These are phyloP conservation scores for Ganaspis sp. DNA, from an alignment of 1,140 invertebrate species.

Conservation along the genomic window DNA sequence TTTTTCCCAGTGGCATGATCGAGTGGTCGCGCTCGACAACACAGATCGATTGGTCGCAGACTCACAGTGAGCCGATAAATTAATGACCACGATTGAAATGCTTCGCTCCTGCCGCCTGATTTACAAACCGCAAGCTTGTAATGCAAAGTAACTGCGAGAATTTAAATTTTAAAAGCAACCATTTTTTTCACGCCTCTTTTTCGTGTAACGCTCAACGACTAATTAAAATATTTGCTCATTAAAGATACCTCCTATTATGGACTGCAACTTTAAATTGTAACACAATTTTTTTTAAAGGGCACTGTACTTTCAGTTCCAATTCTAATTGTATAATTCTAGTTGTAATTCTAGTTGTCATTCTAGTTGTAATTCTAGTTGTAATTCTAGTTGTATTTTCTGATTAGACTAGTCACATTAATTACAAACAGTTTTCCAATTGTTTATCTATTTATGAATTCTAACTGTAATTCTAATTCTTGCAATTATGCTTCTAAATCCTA, in stretches of 20 bases:
- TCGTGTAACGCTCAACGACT: conserved; percentile 3
- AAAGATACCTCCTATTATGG: not conserved
- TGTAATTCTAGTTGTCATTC: too few species aligned
- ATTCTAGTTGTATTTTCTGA: too few species aligned
- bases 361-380: too few species aligned
- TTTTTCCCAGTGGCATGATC: conserved; percentile 28
- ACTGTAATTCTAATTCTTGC: too few species aligned
- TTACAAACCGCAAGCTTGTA: conserved; percentile 30
- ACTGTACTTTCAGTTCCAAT: too few species aligned
- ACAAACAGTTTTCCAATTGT: too few species aligned
- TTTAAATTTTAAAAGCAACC: conserved; percentile 10
- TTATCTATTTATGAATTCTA: too few species aligned
- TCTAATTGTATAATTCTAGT: too few species aligned
- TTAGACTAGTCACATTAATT: too few species aligned
- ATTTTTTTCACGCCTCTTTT: conserved; percentile 35
- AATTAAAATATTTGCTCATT: conserved; percentile 23
- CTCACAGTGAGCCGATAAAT: conserved; percentile 26
- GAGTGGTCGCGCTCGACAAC: conserved; percentile 23
- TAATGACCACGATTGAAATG: conserved; percentile 26
- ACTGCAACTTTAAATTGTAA: too few species aligned
- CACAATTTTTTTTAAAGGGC: too few species aligned
- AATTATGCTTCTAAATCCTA: too few species aligned
- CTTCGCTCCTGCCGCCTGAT: conserved; percentile 23
- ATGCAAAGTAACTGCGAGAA: conserved; percentile 23
- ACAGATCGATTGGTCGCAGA: conserved; percentile 28